phyloP scores from a whole-genome alignment of 2,888 invertebrate genomes.

The Amblyjoppa fuscipennis region DNA sequence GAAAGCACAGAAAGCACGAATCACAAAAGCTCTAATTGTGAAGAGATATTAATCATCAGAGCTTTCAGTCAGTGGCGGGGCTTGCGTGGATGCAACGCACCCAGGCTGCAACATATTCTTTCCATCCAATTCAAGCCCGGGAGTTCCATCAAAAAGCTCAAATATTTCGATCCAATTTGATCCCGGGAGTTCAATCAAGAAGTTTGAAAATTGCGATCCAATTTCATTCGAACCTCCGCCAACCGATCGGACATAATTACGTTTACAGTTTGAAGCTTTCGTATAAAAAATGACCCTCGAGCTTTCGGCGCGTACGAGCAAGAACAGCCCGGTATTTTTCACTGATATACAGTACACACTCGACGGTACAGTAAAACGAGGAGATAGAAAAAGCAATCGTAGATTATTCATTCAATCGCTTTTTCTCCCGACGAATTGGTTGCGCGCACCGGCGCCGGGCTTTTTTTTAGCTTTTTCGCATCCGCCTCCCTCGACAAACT shows the following conservation, averaged over 20 bases:
- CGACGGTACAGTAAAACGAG: conserved; percentile 13
- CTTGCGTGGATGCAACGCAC: too few species aligned
- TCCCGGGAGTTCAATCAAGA: neutral
- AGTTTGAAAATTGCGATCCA: neutral
- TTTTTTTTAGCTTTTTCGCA: conserved; percentile 53
- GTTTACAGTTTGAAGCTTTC: neutral
- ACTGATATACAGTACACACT: conserved; percentile 10
- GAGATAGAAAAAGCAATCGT: conserved; percentile 42
- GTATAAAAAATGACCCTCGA: conserved; percentile 2
- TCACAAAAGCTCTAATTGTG: too few species aligned
- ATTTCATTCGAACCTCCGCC: neutral
- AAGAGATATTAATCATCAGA: too few species aligned
- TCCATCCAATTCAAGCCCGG: too few species aligned
- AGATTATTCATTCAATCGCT: conserved; percentile 63
- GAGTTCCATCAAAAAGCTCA: neutral
- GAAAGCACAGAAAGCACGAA: too few species aligned
- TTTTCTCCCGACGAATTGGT: conserved; percentile 46
- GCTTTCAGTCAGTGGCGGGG: too few species aligned
- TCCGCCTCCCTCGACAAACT: neutral
- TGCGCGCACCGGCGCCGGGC: conserved; percentile 47
- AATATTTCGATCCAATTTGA: neutral
- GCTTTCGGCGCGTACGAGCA: neutral
- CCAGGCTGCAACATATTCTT: too few species aligned
- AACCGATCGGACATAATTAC: neutral
- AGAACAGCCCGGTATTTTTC: conserved; percentile 2